phyloP scores from a whole-genome alignment of 2,888 invertebrate genomes.

The Hydrotaea cyrtoneurina region DNA sequence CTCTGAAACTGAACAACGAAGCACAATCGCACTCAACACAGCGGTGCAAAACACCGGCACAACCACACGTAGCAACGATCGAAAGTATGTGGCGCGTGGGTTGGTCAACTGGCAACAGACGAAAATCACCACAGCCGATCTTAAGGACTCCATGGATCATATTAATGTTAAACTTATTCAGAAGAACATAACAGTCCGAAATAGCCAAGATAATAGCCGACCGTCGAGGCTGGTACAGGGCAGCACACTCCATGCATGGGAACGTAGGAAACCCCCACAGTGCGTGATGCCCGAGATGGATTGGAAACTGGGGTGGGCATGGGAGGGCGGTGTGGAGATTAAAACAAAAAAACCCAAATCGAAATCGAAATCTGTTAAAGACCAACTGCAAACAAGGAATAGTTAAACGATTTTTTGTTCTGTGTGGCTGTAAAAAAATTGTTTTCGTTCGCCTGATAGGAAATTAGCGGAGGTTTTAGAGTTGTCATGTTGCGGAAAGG shows the following conservation, averaged over 20 bases:
- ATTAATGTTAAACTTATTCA: conserved; percentile 56
- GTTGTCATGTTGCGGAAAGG: too few species aligned
- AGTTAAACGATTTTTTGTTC: conserved; percentile 32
- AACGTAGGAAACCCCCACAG: conserved; percentile 58
- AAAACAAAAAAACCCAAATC: conserved; percentile 10
- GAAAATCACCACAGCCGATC: conserved; percentile 34
- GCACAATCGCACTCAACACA: background rate
- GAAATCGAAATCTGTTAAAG: conserved; percentile 22
- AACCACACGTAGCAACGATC: conserved; percentile 12
- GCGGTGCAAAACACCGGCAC: conserved; percentile 14
- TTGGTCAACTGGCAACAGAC: conserved; percentile 66
- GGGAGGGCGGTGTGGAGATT: too few species aligned
- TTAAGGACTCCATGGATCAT: conserved; percentile 60
- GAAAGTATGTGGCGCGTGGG: conserved; percentile 64
- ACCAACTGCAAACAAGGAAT: background rate
- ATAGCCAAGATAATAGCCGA: conserved; percentile 42
- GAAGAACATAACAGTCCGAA: conserved; percentile 16
- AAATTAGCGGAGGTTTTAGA: conserved; percentile 12
- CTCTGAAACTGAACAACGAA: conserved; percentile 23
- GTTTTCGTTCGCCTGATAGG: conserved; percentile 42
- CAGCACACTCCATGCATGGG: conserved; percentile 42
- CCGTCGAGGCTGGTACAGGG: background rate
- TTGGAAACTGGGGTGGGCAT: too few species aligned
- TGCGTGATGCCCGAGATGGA: conserved; percentile 58
- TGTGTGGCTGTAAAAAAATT: conserved; percentile 27